These are phyloP conservation scores for Tauraco hartlaubi DNA, from an alignment of 2,797 vertebrate species.

Conservation along the genomic window DNA sequence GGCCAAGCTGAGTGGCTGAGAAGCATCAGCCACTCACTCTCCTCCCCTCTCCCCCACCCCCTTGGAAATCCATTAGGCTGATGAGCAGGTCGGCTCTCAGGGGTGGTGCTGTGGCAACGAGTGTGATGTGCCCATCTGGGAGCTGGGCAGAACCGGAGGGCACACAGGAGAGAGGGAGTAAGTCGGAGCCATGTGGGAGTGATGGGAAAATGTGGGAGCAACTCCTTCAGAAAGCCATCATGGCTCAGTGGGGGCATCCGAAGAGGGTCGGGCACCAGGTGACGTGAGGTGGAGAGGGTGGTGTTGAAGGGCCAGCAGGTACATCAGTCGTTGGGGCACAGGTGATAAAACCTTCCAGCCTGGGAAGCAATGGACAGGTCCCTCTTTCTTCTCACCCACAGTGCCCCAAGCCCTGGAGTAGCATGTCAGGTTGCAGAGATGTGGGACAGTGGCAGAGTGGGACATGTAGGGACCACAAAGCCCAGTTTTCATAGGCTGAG, in stretches of 20 bases:
- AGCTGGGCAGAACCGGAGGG: neutral
- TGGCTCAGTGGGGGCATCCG: neutral
- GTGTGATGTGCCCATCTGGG: neutral
- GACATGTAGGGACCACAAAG: neutral
- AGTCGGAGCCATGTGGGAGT: neutral
- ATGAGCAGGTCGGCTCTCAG: slow-evolving; percentile 22
- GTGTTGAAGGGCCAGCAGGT: neutral
- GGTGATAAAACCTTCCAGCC: neutral
- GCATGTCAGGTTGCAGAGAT: rapidly evolving
- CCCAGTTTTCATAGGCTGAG: neutral
- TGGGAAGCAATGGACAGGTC: neutral
- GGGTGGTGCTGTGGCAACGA: neutral
- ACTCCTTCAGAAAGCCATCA: rapidly evolving
- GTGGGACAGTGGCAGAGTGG: neutral
- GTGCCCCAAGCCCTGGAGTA: neutral
- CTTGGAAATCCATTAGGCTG: slow-evolving; percentile 2
- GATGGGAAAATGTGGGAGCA: neutral
- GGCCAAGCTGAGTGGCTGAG: slow-evolving; percentile 56
- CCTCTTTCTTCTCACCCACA: neutral
- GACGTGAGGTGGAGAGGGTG: neutral
- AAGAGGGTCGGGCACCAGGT: neutral
- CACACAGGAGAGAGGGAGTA: neutral
- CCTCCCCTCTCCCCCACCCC: neutral
- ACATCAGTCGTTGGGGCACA: neutral
- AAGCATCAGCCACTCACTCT: neutral